phyloP scores from a whole-genome alignment of 2,888 invertebrate species.

The Temnothorax rugatulus region DNA sequence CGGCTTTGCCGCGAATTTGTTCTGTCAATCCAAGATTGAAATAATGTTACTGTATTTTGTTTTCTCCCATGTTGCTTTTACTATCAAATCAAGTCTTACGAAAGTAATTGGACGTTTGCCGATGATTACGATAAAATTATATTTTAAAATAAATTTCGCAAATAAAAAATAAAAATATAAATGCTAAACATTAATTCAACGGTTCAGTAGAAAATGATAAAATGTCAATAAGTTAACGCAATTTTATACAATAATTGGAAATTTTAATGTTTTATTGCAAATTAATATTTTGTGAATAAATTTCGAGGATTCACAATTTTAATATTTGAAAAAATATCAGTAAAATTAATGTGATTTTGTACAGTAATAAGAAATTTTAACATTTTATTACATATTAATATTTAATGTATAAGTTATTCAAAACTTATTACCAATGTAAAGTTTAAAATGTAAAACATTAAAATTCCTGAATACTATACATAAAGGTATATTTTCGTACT shows the following conservation, averaged over 20 bases:
- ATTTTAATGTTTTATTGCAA: background rate
- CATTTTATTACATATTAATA: slow-evolving; percentile 1
- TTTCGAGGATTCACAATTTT: background rate
- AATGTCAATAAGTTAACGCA: background rate
- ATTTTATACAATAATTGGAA: background rate
- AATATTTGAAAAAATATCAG: background rate
- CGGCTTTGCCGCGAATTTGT: slow-evolving; percentile 53
- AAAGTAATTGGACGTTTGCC: background rate
- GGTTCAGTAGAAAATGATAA: background rate
- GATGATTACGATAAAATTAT: background rate
- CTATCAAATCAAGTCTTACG: background rate
- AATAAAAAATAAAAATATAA: background rate
- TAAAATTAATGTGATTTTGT: background rate
- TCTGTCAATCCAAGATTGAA: slow-evolving; percentile 58
- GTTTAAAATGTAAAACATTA: slow-evolving; percentile 1
- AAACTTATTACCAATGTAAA: background rate
- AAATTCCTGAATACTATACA: slow-evolving; percentile 2
- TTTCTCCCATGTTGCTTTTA: background rate
- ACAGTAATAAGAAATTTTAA: background rate
- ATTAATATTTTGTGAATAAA: background rate
- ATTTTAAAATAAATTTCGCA: background rate
- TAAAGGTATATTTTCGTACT: slow-evolving; percentile 1
- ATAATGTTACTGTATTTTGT: slow-evolving; percentile 25
- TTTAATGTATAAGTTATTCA: background rate
- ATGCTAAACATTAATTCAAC: background rate